phyloP scores from a whole-genome alignment of 2,113 vertebrate genomes.

The Sciurus niger region DNA sequence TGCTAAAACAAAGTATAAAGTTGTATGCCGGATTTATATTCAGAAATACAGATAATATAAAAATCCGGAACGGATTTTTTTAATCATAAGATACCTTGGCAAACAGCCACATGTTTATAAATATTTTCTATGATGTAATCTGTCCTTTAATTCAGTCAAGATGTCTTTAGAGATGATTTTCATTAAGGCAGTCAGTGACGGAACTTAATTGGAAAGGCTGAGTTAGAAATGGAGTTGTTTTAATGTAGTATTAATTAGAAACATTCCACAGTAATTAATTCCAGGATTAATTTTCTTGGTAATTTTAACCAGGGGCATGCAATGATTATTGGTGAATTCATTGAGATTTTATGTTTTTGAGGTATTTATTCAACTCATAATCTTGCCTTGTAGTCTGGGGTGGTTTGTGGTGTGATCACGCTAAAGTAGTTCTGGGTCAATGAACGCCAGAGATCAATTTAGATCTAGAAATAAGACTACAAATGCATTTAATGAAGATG shows the following conservation, averaged over 20 bases:
- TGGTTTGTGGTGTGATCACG: background rate
- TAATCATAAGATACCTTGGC: conserved; percentile 55
- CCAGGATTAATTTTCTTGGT: conserved; percentile 40
- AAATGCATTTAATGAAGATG: background rate
- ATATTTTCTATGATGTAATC: conserved; percentile 67
- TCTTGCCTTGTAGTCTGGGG: background rate
- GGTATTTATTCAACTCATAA: background rate
- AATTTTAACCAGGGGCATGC: conserved; percentile 21
- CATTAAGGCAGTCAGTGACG: conserved; percentile 32
- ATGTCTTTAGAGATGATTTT: conserved; percentile 68
- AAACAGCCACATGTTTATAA: conserved; percentile 53
- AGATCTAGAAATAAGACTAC: background rate
- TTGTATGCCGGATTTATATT: conserved; percentile 13
- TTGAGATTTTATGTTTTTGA: background rate
- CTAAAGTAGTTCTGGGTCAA: background rate
- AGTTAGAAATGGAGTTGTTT: conserved; percentile 42
- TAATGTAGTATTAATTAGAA: conserved; percentile 53
- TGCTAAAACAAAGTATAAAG: conserved; percentile 22
- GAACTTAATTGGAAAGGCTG: conserved; percentile 56
- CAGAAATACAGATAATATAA: conserved; percentile 43
- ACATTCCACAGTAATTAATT: background rate
- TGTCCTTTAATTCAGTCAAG: conserved; percentile 61
- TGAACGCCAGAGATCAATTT: background rate
- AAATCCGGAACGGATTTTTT: conserved; percentile 49
- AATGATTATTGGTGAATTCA: background rate